A percentile compares a stretch with the other conserved stretches of the same genome.
Evolutionary conservation across 2,888 invertebrate species (phyloP).

Genomic region (Cylindroiulus punctatus): DNA sequence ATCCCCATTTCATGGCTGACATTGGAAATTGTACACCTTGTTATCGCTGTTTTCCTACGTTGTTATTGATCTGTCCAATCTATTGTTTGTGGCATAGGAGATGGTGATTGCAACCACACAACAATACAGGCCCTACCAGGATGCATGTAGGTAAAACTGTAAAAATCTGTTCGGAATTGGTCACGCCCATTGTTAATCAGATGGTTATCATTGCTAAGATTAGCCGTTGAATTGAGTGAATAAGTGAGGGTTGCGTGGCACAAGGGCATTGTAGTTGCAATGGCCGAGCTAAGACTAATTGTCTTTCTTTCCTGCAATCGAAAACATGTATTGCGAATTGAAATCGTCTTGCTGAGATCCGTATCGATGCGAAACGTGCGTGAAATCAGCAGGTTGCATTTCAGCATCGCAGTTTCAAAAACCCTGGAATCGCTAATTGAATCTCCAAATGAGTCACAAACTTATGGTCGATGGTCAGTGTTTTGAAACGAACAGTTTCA

Average conservation of each 20-base stretch:
- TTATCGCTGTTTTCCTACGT: neutral
- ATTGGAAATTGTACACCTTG: neutral
- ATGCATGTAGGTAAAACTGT: neutral
- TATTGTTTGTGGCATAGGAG: neutral
- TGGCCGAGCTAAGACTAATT: neutral
- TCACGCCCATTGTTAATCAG: slow-evolving; percentile 13
- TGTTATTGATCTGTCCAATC: neutral
- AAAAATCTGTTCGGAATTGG: slow-evolving; percentile 2
- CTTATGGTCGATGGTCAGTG: neutral
- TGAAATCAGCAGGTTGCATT: slow-evolving; percentile 9
- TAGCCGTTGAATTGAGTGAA: neutral
- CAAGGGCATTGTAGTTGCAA: neutral
- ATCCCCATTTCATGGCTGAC: neutral
- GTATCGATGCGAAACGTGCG: neutral
- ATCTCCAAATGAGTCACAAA: neutral
- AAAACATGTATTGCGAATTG: neutral
- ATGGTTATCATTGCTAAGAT: neutral
- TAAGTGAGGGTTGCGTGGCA: neutral
- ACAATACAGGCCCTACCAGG: neutral
- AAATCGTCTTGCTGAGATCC: neutral
- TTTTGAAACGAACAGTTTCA: neutral
- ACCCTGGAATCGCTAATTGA: neutral
- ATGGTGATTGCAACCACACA: neutral
- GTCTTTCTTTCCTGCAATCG: neutral
- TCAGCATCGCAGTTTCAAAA: neutral